Evolutionary conservation across 2,113 vertebrate genomes (phyloP), one percentile per base, ranked within the genome.

Genomic region (Barnardius zonarius): DNA sequence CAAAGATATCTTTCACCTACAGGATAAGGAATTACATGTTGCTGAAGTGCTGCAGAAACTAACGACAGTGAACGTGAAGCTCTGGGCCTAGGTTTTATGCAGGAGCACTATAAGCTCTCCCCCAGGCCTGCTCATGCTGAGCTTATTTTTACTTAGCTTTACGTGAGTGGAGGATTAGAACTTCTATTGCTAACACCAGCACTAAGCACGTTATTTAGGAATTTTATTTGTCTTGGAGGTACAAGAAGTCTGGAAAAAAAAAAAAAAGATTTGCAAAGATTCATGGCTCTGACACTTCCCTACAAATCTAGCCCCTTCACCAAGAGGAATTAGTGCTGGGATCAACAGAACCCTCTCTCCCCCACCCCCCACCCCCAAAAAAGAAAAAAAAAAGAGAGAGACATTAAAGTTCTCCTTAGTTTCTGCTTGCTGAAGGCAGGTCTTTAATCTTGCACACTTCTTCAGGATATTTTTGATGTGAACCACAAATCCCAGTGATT

Each of bases 1-100:
- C 51, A 62, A 66, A 83, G 86, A 74, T 75, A 88, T 84, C 70
- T 94, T 80, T 81, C 84, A 81, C 83, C 86, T 92, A 70, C 57
- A 78, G 63, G n/a, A 63, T 83, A 80, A 63, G 61, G 85, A 88
- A 94, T 63, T 91, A 62, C 5, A 22, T 23, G n/a, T 74, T 0
- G 2, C 43, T 70, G 37, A 88, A 86, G 70, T 41, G 75, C 75
- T 74, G 75, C 68, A 80, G 82, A 68, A 83, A 80, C 70, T 88
- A 82, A 66, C 24, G 41, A 25, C 41, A 80, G 78, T 5, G 2
- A 87, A 84, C 13, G 25, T 79, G 81, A 79, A 82, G 44, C 1
- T 3, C 70, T 51, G 49, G 67, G 41, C 63, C 67, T 80, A 18
- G 37, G 46, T 85, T 31, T 76, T 89, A 52, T 2, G 2, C 63